phyloP scores from a whole-genome alignment of 2,797 vertebrate genomes.

The Myiothlypis chrysogaster region DNA sequence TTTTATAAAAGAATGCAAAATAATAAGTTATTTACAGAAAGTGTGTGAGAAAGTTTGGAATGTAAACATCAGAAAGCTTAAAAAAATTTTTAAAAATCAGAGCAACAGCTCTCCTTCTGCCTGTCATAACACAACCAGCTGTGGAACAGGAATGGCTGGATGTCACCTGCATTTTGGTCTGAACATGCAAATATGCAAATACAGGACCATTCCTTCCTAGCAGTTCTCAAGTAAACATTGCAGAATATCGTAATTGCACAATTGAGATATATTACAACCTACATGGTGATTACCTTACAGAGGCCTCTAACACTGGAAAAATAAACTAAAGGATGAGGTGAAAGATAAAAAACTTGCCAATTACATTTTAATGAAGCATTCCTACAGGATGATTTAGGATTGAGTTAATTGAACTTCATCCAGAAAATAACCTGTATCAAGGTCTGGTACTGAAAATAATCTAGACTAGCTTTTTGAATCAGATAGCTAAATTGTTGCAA shows the following conservation, averaged over 20 bases:
- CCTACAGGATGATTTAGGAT: neutral
- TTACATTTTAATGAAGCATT: neutral
- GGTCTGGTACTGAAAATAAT: neutral
- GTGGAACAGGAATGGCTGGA: neutral
- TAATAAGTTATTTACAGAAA: too few species aligned
- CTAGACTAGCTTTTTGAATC: neutral
- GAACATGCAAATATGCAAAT: conserved; percentile 1
- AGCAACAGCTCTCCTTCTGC: neutral
- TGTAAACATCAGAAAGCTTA: too few species aligned
- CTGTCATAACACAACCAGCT: neutral
- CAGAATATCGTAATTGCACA: neutral
- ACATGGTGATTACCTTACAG: neutral
- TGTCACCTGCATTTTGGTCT: neutral
- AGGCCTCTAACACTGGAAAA: neutral
- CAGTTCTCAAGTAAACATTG: neutral
- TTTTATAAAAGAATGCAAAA: too few species aligned
- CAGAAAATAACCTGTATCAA: neutral
- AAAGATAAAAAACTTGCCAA: neutral
- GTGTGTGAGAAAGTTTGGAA: too few species aligned
- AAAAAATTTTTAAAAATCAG: too few species aligned
- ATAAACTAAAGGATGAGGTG: neutral
- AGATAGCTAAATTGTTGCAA: neutral
- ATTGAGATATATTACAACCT: neutral
- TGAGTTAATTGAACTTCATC: neutral
- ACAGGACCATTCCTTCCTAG: neutral